Percentiles rank a stretch among this genome's conserved stretches.
phyloP scores from a whole-genome alignment of 37 sponge, comb jelly and placozoan genomes.

The Ianthella basta region DNA sequence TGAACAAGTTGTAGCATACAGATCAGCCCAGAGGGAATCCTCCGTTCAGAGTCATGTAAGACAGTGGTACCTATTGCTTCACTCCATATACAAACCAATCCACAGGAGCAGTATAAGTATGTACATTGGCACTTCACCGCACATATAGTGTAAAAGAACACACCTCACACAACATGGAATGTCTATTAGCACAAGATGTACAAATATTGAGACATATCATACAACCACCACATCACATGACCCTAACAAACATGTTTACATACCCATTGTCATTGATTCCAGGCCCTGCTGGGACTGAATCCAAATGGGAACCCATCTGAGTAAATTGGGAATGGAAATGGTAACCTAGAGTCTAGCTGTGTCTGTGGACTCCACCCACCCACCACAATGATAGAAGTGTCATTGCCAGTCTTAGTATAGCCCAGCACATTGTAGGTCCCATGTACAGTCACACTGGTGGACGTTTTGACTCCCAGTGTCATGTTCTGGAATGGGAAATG shows the following conservation, averaged over 20 bases:
- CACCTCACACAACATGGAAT: too few species aligned
- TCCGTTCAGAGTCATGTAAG: too few species aligned
- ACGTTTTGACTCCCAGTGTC: conserved; percentile 33
- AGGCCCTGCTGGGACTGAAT: conserved; percentile 84
- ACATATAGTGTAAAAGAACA: too few species aligned
- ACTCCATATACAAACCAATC: too few species aligned
- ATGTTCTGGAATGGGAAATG: not conserved
- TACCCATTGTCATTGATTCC: conserved; percentile 94
- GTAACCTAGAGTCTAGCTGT: not conserved
- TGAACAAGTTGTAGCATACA: too few species aligned
- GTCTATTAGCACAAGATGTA: too few species aligned
- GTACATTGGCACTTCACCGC: too few species aligned
- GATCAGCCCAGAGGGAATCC: too few species aligned
- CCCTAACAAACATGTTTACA: not conserved
- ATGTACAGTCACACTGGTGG: conserved; percentile 40
- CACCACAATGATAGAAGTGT: conserved; percentile 68
- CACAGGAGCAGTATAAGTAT: too few species aligned
- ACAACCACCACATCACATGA: too few species aligned
- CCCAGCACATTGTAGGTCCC: conserved; percentile 82
- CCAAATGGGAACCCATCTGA: conserved; percentile 84
- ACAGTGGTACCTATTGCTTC: too few species aligned
- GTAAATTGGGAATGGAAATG: not conserved
- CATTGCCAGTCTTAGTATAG: conserved; percentile 36
- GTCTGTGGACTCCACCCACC: conserved; percentile 16
- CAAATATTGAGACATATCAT: too few species aligned